Evolutionary conservation across 2,888 invertebrate genomes (phyloP), one percentile per base, ranked within the genome.

Genomic region (Cephonodes hylas): DNA sequence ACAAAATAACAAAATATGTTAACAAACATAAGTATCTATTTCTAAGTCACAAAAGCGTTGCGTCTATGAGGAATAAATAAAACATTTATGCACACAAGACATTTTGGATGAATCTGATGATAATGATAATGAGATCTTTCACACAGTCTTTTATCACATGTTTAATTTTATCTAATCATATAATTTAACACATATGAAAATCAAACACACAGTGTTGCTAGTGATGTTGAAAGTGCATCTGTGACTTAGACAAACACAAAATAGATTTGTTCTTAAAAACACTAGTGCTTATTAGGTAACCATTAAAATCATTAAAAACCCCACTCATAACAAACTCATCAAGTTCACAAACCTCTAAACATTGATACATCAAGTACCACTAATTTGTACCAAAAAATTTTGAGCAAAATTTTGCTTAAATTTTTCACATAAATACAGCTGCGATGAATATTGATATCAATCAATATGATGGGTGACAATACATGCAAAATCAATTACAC

Each of bases 1-100:
- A 81, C 74, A 86, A 88, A 88, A 82, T 86, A 91, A 91, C 88
- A 89, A 89, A 87, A 86, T 85, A 85, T 88, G 86, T 86, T 87
- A 91, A 91, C 89, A 89, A 91, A 89, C 84, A 85, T 87, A 86
- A 83, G 83, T 83, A 85, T 81, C 80, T 81, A 83, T 83, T 79
- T 81, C 89, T 86, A 89, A 89, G 88, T 87, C 88, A 88, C 90
- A 86, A 82, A 81, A 84, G 84, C 84, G 65, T 71, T 66, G 59
- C 61, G 64, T 61, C 60, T 48, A n/a, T 38, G 63, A 58, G 60
- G 63, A 66, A 62, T 60, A 65, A 71, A 65, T 70, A 67, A 44
- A 20, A 58, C 44, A 45, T 53, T 27, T 31, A 20, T 20, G 15
- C 27, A 34, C n/a, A 22, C 42, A 63, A 46, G 31, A 67, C 46